Percentiles rank a stretch among this genome's conserved stretches.
Evolutionary conservation across 2,888 invertebrate genomes (phyloP).

Genomic region (Apodemia zela): DNA sequence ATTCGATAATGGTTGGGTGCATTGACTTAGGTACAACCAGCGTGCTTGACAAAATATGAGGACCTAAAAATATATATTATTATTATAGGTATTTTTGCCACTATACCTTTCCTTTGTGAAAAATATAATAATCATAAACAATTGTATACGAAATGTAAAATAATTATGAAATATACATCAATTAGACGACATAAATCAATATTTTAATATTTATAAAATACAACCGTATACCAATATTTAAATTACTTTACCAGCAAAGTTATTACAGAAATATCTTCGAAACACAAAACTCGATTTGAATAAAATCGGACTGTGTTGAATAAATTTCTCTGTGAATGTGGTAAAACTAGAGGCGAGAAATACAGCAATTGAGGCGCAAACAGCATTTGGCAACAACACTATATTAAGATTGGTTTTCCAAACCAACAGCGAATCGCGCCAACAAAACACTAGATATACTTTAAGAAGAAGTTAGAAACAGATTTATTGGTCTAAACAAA

Average conservation of each 20-base stretch:
- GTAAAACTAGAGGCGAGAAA: conserved; percentile 37
- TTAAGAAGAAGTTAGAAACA: conserved; percentile 73
- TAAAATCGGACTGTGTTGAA: conserved; percentile 22
- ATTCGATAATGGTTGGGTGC: too few relatives aligned
- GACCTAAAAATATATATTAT: too few relatives aligned
- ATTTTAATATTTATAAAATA: not conserved
- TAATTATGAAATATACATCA: too few relatives aligned
- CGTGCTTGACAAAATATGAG: too few relatives aligned
- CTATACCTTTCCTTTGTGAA: too few relatives aligned
- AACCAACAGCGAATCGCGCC: conserved; percentile 54
- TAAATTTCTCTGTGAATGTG: conserved; percentile 32
- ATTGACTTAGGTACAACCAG: too few relatives aligned
- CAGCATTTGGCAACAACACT: conserved; percentile 72
- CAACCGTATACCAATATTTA: conserved; percentile 4
- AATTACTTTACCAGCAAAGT: conserved; percentile 4
- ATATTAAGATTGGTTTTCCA: conserved; percentile 73
- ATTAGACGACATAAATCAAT: too few relatives aligned
- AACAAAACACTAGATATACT: conserved; percentile 59
- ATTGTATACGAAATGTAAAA: too few relatives aligned
- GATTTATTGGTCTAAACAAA: conserved; percentile 71
- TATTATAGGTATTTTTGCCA: too few relatives aligned
- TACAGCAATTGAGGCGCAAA: conserved; percentile 39
- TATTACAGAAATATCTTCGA: conserved; percentile 19
- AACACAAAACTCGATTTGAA: conserved; percentile 17
- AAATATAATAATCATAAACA: too few relatives aligned